These are phyloP conservation scores for Norana najaformis DNA, from an alignment of 2,888 invertebrate genomes.

Conservation along the genomic window DNA sequence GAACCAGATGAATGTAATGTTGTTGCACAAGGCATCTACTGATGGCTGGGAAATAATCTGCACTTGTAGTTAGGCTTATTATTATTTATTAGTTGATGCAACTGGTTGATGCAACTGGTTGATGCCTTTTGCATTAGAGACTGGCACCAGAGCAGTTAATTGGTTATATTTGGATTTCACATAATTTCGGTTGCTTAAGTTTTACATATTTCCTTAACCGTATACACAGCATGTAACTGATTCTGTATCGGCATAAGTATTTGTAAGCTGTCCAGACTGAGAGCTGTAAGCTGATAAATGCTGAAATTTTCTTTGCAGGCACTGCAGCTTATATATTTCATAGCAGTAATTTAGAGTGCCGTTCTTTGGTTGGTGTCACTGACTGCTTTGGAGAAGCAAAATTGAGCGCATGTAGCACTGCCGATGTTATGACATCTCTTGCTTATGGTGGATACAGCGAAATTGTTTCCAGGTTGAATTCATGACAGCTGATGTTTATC, in stretches of 20 bases:
- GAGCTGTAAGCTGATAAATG: background rate
- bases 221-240: background rate
- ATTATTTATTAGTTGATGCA: background rate
- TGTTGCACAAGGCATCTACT: background rate
- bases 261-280: background rate
- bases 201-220: background rate
- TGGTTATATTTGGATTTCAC: background rate
- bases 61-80: background rate
- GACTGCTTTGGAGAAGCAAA: conserved; percentile 4
- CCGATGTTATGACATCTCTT: background rate
- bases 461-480: conserved; percentile 13
- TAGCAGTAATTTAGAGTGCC: background rate
- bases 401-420: background rate
- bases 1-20: background rate
- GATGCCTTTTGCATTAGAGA: background rate
- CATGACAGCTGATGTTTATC: conserved; percentile 20
- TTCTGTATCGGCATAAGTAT: background rate
- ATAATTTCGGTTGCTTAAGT: background rate
- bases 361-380: background rate
- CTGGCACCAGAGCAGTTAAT: conserved; percentile 5
- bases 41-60: background rate
- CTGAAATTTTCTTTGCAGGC: background rate
- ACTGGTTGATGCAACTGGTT: background rate
- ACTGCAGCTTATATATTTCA: background rate
- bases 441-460: background rate